Conservation (phyloP, 1,140 invertebrate species). For the Platorchestia sp. region DNA sequence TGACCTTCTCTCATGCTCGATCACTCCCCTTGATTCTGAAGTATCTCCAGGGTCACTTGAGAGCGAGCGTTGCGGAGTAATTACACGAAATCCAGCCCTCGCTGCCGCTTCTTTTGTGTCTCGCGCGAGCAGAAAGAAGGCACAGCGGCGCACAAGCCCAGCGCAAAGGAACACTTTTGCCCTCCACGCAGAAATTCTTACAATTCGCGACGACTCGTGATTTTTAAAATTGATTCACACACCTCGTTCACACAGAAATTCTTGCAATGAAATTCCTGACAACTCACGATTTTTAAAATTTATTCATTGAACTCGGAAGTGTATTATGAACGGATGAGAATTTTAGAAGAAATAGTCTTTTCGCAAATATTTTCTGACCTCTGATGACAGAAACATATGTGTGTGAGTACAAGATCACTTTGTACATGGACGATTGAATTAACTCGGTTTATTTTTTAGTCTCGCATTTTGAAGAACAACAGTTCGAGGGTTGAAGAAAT, state of each 20-base stretch:
- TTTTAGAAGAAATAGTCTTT: background rate
- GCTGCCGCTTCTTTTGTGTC: background rate
- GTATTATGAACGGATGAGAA: background rate
- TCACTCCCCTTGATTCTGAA: background rate
- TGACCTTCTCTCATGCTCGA: background rate
- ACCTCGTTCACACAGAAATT: background rate
- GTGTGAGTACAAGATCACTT: too few species aligned
- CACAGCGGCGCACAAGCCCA: background rate
- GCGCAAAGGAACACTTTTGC: background rate
- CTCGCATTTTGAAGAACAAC: too few species aligned
- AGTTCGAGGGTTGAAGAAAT: too few species aligned
- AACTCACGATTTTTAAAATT: background rate
- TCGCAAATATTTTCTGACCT: too few species aligned
- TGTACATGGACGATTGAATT: too few species aligned
- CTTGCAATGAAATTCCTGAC: background rate
- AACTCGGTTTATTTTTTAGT: too few species aligned
- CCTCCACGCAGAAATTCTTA: background rate
- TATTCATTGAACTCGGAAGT: too few species aligned
- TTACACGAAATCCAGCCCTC: conserved; percentile 19
- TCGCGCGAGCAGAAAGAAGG: background rate
- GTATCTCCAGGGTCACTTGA: background rate
- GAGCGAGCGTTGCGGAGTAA: background rate
- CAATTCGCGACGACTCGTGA: background rate
- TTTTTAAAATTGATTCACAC: background rate
- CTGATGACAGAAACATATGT: too few species aligned